A percentile compares a stretch with the other conserved stretches of the same genome.
Conservation (phyloP, 2,888 invertebrate species). For the Aporophyla lueneburgensis region DNA sequence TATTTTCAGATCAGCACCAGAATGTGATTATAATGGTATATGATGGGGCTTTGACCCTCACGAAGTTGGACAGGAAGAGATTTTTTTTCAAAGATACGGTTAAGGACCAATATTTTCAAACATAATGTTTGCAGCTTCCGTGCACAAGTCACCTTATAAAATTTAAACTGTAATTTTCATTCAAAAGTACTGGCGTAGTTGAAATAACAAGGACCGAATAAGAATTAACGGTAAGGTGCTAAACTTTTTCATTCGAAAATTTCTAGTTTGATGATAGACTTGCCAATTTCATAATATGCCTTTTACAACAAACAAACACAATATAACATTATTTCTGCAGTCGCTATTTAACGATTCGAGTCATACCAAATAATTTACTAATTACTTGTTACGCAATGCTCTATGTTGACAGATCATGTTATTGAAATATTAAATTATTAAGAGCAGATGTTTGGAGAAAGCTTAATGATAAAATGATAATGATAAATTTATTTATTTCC, state of each 20-base stretch:
- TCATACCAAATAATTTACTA: not conserved
- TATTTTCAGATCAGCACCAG: conserved; percentile 61
- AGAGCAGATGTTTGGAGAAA: not conserved
- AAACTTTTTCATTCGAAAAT: too few species aligned
- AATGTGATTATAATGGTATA: conserved; percentile 61
- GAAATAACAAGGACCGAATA: not conserved
- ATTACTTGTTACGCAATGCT: not conserved
- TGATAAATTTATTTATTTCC: too few species aligned
- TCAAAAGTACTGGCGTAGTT: too few species aligned
- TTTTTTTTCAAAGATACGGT: conserved; percentile 1
- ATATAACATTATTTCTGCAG: not conserved
- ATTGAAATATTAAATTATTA: not conserved
- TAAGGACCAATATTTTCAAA: not conserved
- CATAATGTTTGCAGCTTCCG: not conserved
- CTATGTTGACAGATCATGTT: too few species aligned
- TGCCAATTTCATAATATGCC: too few species aligned
- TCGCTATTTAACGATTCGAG: not conserved
- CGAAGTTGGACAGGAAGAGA: not conserved
- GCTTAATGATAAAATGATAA: too few species aligned
- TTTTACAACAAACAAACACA: not conserved
- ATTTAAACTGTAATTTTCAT: not conserved
- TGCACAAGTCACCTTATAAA: not conserved
- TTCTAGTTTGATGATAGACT: too few species aligned
- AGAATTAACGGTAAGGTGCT: too few species aligned
- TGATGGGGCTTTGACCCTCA: conserved; percentile 34